A percentile compares a stretch with the other conserved stretches of the same genome.
phyloP scores from a whole-genome alignment of 1,140 invertebrate genomes.

The Cylas formicarius region DNA sequence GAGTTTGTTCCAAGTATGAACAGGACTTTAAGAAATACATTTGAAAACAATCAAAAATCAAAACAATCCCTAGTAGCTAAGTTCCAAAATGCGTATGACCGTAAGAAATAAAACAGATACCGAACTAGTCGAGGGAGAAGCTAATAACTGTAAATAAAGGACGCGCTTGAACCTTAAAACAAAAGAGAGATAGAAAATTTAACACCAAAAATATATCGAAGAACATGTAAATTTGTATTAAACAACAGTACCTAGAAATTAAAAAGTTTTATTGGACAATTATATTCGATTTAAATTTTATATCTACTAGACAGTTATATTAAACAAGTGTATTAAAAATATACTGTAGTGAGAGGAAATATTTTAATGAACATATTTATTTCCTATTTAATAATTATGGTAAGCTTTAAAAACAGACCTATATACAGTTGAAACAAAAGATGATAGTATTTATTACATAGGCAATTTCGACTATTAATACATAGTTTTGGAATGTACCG shows the following conservation, averaged over 20 bases:
- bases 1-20: no score
- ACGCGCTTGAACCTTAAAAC: conserved; percentile 15
- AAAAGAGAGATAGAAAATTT: conserved; percentile 9
- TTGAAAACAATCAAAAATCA: conserved; percentile 30
- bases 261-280: conserved; percentile 30
- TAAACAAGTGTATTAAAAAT: conserved; percentile 35
- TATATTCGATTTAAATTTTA: conserved; percentile 36
- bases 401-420: conserved; percentile 30
- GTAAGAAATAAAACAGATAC: conserved; percentile 10
- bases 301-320: conserved; percentile 33
- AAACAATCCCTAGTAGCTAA: conserved; percentile 29
- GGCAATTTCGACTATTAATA: conserved; percentile 30
- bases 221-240: conserved; percentile 36
- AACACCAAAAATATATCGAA: conserved; percentile 36
- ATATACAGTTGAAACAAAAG: conserved; percentile 16
- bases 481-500: conserved; percentile 23
- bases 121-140: conserved; percentile 5
- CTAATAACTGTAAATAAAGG: conserved; percentile 19
- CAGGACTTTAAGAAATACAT: not conserved
- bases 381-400: conserved; percentile 26
- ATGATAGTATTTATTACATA: conserved; percentile 31
- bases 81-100: not conserved
- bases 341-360: conserved; percentile 33
- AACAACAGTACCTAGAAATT: conserved; percentile 29
- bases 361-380: conserved; percentile 32